phyloP scores from a whole-genome alignment of 2,113 vertebrate species.

The Galemys pyrenaicus region DNA sequence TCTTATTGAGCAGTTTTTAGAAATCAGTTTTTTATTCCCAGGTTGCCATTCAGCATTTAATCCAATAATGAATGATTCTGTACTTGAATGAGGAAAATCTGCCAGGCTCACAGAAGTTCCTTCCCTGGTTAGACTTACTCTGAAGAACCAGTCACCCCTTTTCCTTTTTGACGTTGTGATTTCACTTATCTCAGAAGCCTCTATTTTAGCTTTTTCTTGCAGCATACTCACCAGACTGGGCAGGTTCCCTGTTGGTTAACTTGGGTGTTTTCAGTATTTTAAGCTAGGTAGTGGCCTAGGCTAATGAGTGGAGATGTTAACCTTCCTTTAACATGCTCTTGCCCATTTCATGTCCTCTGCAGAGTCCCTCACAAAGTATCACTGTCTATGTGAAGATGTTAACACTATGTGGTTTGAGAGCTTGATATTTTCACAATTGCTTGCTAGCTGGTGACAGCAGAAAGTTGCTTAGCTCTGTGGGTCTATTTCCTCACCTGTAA shows the following conservation, averaged over 20 bases:
- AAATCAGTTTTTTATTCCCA: not conserved
- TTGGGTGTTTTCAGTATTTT: not conserved
- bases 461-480: not conserved
- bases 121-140: not conserved
- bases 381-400: not conserved
- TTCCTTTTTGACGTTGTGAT: not conserved
- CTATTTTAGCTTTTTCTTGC: not conserved
- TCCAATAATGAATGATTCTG: not conserved
- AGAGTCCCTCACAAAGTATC: not conserved
- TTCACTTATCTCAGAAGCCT: not conserved
- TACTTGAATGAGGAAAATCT: not conserved
- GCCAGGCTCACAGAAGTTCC: not conserved
- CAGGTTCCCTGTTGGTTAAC: not conserved
- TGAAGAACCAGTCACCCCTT: not conserved
- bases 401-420: not conserved
- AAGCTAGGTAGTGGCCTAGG: not conserved
- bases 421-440: not conserved
- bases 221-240: not conserved
- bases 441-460: not conserved
- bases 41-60: not conserved
- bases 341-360: not conserved
- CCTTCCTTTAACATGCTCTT: not conserved
- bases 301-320: not conserved
- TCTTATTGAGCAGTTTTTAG: constrained; percentile 5
- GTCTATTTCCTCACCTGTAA: constrained; percentile 13